phyloP scores from a whole-genome alignment of 2,113 vertebrate species.

The Mobula hypostoma region DNA sequence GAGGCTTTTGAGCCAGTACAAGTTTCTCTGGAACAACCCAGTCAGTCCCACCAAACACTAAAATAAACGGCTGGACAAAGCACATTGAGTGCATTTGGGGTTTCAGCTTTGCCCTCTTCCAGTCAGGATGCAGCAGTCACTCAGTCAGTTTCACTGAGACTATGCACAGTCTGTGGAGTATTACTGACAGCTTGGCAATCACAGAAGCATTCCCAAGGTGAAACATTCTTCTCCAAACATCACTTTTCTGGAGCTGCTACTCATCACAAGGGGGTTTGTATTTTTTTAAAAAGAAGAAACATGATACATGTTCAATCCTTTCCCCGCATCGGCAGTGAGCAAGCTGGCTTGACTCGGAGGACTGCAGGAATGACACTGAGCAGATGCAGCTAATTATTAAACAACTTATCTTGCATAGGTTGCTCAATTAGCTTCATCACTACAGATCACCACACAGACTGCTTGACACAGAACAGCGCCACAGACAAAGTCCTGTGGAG shows the following conservation, averaged over 20 bases:
- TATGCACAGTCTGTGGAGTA: neutral
- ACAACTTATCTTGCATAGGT: neutral
- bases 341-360: neutral
- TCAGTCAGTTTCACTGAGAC: neutral
- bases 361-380: neutral
- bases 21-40: neutral
- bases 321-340: neutral
- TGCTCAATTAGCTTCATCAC: conserved; percentile 22
- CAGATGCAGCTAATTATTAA: conserved; percentile 18
- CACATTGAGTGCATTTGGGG: neutral
- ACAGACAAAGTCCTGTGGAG: neutral
- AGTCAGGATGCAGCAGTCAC: neutral
- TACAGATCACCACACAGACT: neutral
- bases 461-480: neutral
- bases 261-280: neutral
- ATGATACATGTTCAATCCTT: neutral
- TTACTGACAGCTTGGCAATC: neutral
- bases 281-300: neutral
- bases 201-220: neutral
- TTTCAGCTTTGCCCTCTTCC: neutral
- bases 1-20: neutral
- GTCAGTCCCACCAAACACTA: neutral
- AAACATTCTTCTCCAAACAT: neutral
- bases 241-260: neutral
- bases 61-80: neutral